phyloP scores from a whole-genome alignment of 2,113 vertebrate species.

The Tachuris rubrigastra region DNA sequence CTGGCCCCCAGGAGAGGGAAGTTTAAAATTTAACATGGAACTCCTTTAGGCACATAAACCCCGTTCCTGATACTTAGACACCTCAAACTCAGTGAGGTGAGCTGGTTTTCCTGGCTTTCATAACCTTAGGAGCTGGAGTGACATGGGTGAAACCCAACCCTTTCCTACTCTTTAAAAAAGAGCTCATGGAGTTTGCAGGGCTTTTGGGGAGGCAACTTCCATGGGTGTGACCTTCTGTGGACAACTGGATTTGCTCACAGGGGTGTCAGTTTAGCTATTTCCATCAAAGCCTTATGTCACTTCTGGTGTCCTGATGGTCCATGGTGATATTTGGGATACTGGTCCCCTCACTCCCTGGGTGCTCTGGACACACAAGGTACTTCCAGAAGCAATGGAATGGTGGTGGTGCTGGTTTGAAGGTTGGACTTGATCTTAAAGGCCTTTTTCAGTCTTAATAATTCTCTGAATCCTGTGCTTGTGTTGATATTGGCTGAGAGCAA shows the following conservation, averaged over 20 bases:
- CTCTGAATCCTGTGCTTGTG: background rate
- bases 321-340: accelerated
- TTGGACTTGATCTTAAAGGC: background rate
- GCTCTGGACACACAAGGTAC: background rate
- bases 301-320: background rate
- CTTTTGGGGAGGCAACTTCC: background rate
- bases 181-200: background rate
- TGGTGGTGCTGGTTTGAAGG: background rate
- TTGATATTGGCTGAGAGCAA: background rate
- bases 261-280: background rate
- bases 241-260: background rate
- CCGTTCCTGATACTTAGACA: background rate
- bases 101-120: background rate
- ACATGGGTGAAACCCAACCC: background rate
- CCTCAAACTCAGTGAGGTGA: background rate
- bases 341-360: background rate
- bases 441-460: no score
- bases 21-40: background rate
- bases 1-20: background rate
- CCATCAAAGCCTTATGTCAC: background rate
- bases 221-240: background rate
- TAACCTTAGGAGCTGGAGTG: background rate
- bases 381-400: background rate
- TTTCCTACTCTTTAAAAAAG: background rate
- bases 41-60: background rate